Evolutionary conservation across 2,113 vertebrate genomes (phyloP).

Genomic region (Numida meleagris): DNA sequence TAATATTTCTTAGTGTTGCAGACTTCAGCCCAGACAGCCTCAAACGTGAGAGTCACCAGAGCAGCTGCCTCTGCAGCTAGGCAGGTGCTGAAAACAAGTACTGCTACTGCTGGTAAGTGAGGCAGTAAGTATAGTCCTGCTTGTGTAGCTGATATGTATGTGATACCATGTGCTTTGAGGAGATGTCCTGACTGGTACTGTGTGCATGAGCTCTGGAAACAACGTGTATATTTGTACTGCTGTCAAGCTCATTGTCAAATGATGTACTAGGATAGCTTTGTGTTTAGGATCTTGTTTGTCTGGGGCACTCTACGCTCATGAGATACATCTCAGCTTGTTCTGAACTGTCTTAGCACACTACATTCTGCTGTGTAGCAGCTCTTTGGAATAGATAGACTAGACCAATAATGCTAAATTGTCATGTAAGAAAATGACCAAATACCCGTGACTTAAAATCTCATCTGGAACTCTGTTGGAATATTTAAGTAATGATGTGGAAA

Average conservation of each 20-base stretch:
- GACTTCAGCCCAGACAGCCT: neutral
- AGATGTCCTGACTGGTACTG: neutral
- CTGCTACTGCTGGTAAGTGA: constrained; percentile 18
- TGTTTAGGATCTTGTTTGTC: neutral
- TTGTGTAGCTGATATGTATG: neutral
- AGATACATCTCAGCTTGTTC: neutral
- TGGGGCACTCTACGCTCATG: neutral
- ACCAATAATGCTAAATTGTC: neutral
- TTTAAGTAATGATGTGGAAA: neutral
- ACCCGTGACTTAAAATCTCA: neutral
- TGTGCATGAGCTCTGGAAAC: neutral
- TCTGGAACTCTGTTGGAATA: neutral
- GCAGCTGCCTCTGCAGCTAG: constrained; percentile 58
- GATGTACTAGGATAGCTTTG: neutral
- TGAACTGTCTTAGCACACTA: neutral
- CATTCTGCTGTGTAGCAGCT: neutral
- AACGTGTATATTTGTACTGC: rapidly evolving
- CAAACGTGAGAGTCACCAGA: constrained; percentile 67
- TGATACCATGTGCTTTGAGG: neutral
- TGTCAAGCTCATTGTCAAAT: neutral
- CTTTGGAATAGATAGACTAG: neutral
- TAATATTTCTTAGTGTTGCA: constrained; percentile 36
- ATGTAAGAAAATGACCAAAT: neutral
- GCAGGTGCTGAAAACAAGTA: constrained; percentile 21
- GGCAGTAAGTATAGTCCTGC: neutral